phyloP scores from a whole-genome alignment of 2,797 vertebrate species.

The Cirrhinus molitorella region DNA sequence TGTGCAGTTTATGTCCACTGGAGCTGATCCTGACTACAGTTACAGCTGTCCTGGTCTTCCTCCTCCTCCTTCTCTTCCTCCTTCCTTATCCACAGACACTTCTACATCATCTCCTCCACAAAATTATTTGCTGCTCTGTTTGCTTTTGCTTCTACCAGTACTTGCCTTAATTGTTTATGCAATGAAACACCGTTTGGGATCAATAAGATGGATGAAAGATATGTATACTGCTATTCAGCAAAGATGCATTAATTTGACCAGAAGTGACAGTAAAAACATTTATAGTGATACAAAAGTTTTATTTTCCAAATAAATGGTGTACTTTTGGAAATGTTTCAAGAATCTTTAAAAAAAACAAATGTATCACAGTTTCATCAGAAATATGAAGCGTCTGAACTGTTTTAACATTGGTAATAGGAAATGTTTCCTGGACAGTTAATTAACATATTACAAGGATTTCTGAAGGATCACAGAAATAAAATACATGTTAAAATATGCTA shows the following conservation, averaged over 20 bases:
- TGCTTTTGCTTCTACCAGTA: neutral
- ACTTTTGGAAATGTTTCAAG: neutral
- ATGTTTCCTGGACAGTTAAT: too few species aligned
- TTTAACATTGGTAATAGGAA: too few species aligned
- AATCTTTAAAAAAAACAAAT: neutral
- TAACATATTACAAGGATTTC: too few species aligned
- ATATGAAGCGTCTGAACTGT: too few species aligned
- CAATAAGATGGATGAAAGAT: neutral
- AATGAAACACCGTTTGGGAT: too few species aligned
- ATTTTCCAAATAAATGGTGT: neutral
- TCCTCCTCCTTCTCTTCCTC: neutral
- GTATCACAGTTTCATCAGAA: too few species aligned
- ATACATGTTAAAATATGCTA: neutral
- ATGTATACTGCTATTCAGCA: neutral
- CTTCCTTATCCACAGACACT: neutral
- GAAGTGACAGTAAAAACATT: neutral
- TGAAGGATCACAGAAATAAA: neutral
- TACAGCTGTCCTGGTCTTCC: conserved; percentile 58
- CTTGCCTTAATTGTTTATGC: neutral
- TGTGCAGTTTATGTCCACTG: conserved; percentile 63
- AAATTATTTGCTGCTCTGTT: neutral
- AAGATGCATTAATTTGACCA: neutral
- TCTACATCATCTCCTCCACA: neutral
- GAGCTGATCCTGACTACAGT: conserved; percentile 63
- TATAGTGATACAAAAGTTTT: neutral